Evolutionary conservation across 1,140 invertebrate genomes (phyloP), one percentile per base, ranked within the genome.

Genomic region (Drosophila mauritiana): DNA sequence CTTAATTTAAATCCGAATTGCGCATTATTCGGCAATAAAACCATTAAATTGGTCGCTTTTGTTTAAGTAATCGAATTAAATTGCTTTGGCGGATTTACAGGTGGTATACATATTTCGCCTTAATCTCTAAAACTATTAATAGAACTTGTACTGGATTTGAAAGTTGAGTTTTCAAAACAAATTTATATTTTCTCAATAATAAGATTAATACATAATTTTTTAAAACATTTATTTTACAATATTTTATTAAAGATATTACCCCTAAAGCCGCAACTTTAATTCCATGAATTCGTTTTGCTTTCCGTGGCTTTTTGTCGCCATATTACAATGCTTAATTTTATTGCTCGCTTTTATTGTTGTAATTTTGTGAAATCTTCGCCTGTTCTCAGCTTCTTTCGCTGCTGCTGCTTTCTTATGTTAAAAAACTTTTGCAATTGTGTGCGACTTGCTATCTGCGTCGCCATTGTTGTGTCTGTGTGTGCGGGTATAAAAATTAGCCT

Each of bases 301-400:
- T 36, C 39, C 40, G 43, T 67, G 62, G 55, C 65, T 63, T 64
- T 59, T 80, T 85, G 67, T 74, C 68, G 76, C 76, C 75, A 84
- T 89, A 84, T 89, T 89, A 80, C 80, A 89, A 78, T 89, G 84
- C 77, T 89, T 89, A 89, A 89, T 89, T 89, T 89, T 89, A 89
- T 89, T 89, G 84, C 67, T 80, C 75, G 73, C 62, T 84, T 89
- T 89, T 89, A 89, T 89, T 89, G 70, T 89, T 89, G 84, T 89
- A 78, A 89, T 89, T 89, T 81, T 78, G 75, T 78, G 73, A 86
- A 86, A 70, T 70, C 67, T 70, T 70, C 36, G 64, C 36, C 36
- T 40, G 64, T 40, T 69, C 11, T 7, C 3, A 10, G 34, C 8
- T 42, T 45, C 39, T 69, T 48, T 55, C 43, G n/a, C 22, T 45